Evolutionary conservation across 2,888 invertebrate species (phyloP), one percentile per base, ranked within the genome.

Genomic region (Tanaodytes sp.): DNA sequence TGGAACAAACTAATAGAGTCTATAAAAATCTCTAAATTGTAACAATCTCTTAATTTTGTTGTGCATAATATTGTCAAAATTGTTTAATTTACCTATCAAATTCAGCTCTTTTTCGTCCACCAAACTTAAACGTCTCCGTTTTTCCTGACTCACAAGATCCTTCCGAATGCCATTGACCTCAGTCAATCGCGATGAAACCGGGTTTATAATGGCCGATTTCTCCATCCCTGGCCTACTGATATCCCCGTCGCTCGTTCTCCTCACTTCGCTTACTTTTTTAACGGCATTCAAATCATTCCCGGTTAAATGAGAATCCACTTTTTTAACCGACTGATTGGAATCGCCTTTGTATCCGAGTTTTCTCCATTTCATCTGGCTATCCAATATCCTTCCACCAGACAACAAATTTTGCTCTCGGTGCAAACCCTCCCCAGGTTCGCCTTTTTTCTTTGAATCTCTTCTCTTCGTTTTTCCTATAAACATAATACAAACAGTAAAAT

Each of bases 401-500:
- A 87, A 73, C 33, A 86, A 77, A 75, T 84, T 86, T 73, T 86
- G 86, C 75, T 87, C 86, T 11, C 87, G 81, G 69, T 84, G 83
- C 59, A 85, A 86, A 40, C 88, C 88, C 65, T 89, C 89, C 58
- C 87, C 87, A 63, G 88, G 87, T 72, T 88, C 82, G 71, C 87
- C 81, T 77, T 89, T 89, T 80, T 88, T 89, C 79, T 88, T 86
- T 84, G 89, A 89, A 76, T 89, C 89, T 79, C 88, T 88, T 80
- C 86, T 85, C 75, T 86, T 86, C 52, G 85, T 84, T 79, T 86
- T 86, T 33, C 83, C 83, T 84, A 66, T 1, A 61, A 74, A 20
- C 19, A 52, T 12, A n/a, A 3, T 42, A 11, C 27, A 27, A 27
- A 27, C 27, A 27, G 9, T n/a, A n/a, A n/a, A n/a, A n/a, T n/a